A percentile compares a stretch with the other conserved stretches of the same genome.
Evolutionary conservation across 1,140 invertebrate genomes (phyloP).

Genomic region (Pseudachorutes palmiensis): DNA sequence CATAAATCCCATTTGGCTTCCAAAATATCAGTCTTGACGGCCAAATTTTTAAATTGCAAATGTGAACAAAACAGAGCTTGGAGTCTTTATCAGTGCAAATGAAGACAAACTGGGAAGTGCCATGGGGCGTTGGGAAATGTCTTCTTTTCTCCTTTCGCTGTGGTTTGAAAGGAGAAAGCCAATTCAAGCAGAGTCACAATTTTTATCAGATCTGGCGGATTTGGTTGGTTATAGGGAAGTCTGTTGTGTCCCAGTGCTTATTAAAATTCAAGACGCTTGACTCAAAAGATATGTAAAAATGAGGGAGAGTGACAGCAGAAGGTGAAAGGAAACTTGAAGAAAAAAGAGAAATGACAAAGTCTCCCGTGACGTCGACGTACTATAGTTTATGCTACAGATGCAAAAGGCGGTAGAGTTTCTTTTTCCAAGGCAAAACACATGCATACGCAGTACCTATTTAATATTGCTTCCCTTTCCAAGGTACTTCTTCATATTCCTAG

Average conservation of each 20-base stretch:
- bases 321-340: slow-evolving; percentile 2
- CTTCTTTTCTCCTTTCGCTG: not conserved
- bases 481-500: too few species aligned
- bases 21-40: not conserved
- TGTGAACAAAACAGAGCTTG: not conserved
- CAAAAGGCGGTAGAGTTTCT: too few species aligned
- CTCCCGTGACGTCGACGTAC: too few species aligned
- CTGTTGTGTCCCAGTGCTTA: not conserved
- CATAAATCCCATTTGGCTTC: not conserved
- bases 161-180: not conserved
- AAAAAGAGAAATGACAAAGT: slow-evolving; percentile 1
- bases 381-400: too few species aligned
- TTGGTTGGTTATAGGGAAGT: not conserved
- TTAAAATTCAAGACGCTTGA: slow-evolving; percentile 2
- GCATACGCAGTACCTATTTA: too few species aligned
- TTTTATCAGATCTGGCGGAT: slow-evolving; percentile 4
- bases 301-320: slow-evolving; percentile 7
- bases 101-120: slow-evolving; percentile 3
- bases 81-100: not conserved
- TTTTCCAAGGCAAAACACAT: too few species aligned
- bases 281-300: slow-evolving; percentile 8
- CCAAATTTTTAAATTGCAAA: slow-evolving; percentile 6
- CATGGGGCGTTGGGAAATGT: not conserved
- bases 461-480: too few species aligned
- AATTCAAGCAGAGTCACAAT: not conserved